Evolutionary conservation across 2,113 vertebrate genomes (phyloP).

Genomic region (Piaya cayana): DNA sequence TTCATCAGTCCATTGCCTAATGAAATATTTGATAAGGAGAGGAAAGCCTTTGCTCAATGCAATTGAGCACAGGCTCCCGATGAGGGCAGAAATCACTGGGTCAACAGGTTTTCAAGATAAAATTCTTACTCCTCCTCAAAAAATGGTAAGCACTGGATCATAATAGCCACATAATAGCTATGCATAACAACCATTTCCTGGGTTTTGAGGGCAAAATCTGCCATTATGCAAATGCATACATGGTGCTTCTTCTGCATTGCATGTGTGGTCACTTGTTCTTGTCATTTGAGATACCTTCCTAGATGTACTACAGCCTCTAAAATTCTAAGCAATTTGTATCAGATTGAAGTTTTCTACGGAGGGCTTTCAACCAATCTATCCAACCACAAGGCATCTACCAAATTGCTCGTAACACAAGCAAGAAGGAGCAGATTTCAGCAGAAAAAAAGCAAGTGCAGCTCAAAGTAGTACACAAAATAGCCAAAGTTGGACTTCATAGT

Average conservation of each 20-base stretch:
- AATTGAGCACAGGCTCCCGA: not conserved
- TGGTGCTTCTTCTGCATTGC: not conserved
- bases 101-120: not conserved
- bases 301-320: not conserved
- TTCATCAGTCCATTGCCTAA: not conserved
- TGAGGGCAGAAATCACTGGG: not conserved
- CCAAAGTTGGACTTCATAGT: not conserved
- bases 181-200: not conserved
- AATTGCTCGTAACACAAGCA: not conserved
- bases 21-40: not conserved
- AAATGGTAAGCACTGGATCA: not conserved
- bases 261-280: not conserved
- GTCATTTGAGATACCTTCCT: not conserved
- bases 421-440: not conserved
- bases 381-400: not conserved
- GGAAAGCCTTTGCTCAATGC: not conserved
- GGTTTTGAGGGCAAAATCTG: not conserved
- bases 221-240: not conserved
- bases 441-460: not conserved
- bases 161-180: not conserved
- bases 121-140: not conserved
- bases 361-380: not conserved
- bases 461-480: not conserved
- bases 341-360: not conserved
- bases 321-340: not conserved